A percentile compares a stretch with the other conserved stretches of the same genome.
phyloP scores from a whole-genome alignment of 1,140 invertebrate genomes.

The Pinna nobilis region DNA sequence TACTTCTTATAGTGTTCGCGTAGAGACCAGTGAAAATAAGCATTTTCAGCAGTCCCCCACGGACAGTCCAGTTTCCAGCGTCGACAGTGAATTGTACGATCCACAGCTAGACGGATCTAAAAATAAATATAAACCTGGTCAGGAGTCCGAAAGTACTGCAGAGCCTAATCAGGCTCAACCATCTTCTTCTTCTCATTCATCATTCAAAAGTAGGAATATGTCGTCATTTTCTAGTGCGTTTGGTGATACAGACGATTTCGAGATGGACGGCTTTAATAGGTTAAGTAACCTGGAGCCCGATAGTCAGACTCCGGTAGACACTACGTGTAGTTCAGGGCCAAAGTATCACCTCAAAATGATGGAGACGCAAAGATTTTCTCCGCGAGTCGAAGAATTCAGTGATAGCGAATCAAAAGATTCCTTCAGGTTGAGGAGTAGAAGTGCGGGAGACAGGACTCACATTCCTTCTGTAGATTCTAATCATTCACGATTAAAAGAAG shows the following conservation, averaged over 20 bases:
- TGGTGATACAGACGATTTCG: conserved; percentile 5
- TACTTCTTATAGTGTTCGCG: conserved; percentile 65
- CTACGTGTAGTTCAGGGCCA: not conserved
- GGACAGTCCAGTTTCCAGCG: conserved; percentile 59
- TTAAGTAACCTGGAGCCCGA: conserved; percentile 41
- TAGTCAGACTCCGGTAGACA: conserved; percentile 16
- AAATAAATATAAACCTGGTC: not conserved
- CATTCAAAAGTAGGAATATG: not conserved
- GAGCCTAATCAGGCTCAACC: not conserved
- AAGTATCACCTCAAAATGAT: conserved; percentile 34
- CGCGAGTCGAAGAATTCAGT: conserved; percentile 36
- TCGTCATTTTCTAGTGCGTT: conserved; percentile 3
- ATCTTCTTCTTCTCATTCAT: no score
- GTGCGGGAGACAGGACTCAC: conserved; percentile 20
- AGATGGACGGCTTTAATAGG: conserved; percentile 23
- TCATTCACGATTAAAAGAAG: conserved; percentile 29
- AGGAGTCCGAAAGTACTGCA: not conserved
- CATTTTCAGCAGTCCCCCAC: conserved; percentile 47
- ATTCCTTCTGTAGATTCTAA: conserved; percentile 23
- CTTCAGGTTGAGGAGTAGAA: conserved; percentile 2
- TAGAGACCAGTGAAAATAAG: conserved; percentile 56
- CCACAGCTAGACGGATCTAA: conserved; percentile 38
- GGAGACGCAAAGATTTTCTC: conserved; percentile 38
- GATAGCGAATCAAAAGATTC: conserved; percentile 39
- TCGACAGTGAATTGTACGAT: conserved; percentile 64